Evolutionary conservation across 2,113 vertebrate genomes (phyloP), one percentile per base, ranked within the genome.

Genomic region (Dipodomys spectabilis): DNA sequence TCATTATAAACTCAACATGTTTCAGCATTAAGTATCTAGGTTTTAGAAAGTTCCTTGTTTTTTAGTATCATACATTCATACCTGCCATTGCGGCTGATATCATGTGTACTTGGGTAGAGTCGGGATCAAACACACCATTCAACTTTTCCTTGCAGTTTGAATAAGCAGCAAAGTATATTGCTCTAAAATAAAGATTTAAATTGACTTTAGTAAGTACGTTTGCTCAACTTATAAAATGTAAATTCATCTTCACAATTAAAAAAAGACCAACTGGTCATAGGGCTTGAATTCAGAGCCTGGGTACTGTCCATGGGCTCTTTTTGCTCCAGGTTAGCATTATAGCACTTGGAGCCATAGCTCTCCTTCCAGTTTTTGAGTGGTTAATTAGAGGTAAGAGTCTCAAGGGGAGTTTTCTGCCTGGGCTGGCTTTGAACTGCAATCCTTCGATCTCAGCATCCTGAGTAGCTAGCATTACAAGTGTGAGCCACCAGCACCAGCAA

Each of bases 121-220:
- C 99, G 20, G 99, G 98, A 96, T 98, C 98, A 96, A 99, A 98
- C 93, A 99, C 93, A 88, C 53, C 97, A 94, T 99, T 99, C 98
- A 99, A 96, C 94, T 98, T 99, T 97, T 99, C 99, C 98, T 99
- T 99, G 97, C 99, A 98, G 94, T 98, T 98, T 93, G 99, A 99
- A 97, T 99, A 99, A 94, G 99, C 99, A 97, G 99, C 99, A 98
- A 99, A 99, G 97, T 99, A 99, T 98, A 99, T 99, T 0, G 99
- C 99, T 98, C 99, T 99, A 98, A 95, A 98, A 98, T 74, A 25
- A 95, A 90, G 88, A 96, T 83, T 45, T 39, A 86, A 96, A 90
- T 96, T 89, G 82, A 91, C 83, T 57, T 57, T 44, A 94, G 57
- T 80, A 90, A 78, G 32, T 28, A 86, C 39, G 8, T 53, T 77